phyloP scores from a whole-genome alignment of 2,797 vertebrate genomes.

The Lophius americanus region DNA sequence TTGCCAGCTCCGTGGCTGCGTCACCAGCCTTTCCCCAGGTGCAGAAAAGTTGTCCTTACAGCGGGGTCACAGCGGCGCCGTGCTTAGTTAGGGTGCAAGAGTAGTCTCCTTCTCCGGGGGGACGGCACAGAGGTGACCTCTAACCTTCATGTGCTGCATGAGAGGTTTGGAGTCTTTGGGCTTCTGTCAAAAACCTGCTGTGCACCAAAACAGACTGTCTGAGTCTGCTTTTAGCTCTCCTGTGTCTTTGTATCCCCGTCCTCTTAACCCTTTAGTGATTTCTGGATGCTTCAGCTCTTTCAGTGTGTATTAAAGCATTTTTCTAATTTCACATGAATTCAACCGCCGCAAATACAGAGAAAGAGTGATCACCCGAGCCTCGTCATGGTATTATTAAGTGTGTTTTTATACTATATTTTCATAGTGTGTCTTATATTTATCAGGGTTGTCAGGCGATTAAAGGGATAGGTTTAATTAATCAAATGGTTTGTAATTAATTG shows the following conservation, averaged over 20 bases:
- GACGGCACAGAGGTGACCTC: slow-evolving; percentile 50
- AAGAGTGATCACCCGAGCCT: no score
- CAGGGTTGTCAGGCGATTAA: no score
- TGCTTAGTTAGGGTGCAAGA: slow-evolving; percentile 53
- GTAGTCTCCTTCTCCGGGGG: slow-evolving; percentile 41
- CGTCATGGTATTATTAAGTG: no score
- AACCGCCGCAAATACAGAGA: not conserved
- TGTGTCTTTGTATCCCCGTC: not conserved
- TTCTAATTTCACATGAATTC: not conserved
- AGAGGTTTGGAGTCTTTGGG: slow-evolving; percentile 62
- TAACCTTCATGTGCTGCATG: slow-evolving; percentile 60
- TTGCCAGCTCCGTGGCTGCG: slow-evolving; percentile 4
- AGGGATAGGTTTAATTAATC: no score
- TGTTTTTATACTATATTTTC: no score
- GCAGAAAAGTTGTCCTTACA: slow-evolving; percentile 26
- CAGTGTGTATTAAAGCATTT: not conserved
- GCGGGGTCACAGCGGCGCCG: slow-evolving; percentile 33
- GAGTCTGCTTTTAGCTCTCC: not conserved
- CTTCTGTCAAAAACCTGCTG: slow-evolving; percentile 29
- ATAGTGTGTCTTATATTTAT: no score
- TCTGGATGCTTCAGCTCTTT: not conserved
- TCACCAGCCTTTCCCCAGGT: slow-evolving; percentile 8
- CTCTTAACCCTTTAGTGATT: not conserved
- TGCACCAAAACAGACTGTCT: not conserved
- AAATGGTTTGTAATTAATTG: no score